A percentile compares a stretch with the other conserved stretches of the same genome.
Evolutionary conservation across 2,888 invertebrate genomes (phyloP).

Genomic region (Altica lythri): DNA sequence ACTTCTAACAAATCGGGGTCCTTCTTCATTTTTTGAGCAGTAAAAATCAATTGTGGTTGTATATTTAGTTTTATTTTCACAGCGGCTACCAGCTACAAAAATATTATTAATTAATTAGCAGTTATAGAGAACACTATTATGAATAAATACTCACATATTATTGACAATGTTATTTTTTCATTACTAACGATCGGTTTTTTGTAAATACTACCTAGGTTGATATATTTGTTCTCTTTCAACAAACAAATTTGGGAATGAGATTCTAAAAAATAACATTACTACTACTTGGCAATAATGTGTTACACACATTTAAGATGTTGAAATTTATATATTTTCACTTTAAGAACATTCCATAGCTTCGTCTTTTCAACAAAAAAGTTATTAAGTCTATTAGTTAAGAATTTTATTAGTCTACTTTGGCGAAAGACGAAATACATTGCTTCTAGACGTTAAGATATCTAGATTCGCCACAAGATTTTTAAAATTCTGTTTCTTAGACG

Average conservation of each 20-base stretch:
- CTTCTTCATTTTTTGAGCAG: slow-evolving; percentile 39
- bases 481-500: too few relatives aligned
- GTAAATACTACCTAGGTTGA: slow-evolving; percentile 32
- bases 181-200: slow-evolving; percentile 19
- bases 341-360: too few relatives aligned
- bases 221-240: slow-evolving; percentile 19
- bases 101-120: slow-evolving; percentile 1
- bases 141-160: slow-evolving; percentile 23
- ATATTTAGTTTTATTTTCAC: slow-evolving; percentile 25
- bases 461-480: too few relatives aligned
- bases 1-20: slow-evolving; percentile 34
- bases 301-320: too few relatives aligned
- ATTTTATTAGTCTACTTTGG: too few relatives aligned
- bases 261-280: slow-evolving; percentile 31
- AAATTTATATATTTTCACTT: too few relatives aligned
- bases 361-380: too few relatives aligned
- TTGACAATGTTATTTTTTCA: slow-evolving; percentile 29
- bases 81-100: slow-evolving; percentile 30
- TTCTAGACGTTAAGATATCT: too few relatives aligned
- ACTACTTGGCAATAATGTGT: too few relatives aligned
- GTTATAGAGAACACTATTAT: background rate
- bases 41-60: slow-evolving; percentile 40
- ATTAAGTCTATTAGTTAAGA: too few relatives aligned
- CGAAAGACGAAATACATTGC: too few relatives aligned
- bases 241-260: slow-evolving; percentile 41